Base-by-base conservation (phyloP, 37 sponge, comb jelly and placozoan genomes). In the Amphimedon queenslandica region DNA sequence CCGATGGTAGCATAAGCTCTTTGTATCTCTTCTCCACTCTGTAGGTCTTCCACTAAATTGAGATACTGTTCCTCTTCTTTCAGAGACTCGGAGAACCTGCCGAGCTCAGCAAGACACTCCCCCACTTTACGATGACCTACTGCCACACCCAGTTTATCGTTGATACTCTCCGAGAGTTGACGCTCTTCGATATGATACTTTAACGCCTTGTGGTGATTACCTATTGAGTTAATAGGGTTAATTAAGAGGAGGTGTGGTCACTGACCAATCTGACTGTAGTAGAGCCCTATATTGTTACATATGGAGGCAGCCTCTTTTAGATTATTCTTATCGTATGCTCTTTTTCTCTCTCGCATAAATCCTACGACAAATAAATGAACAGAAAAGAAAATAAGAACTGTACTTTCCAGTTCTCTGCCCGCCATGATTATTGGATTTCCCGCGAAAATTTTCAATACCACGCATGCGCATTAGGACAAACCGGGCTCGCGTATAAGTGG, bases 1-100 rank as follows among this genome's bases (percentile, higher is more conserved):
- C 99, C 99, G 38, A 95, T 60, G 1, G 95, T 98, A 5, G 95
- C 88, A 42, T 86, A 66, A 20, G 96, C 95, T 13, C 99, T 34
- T 80, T 98, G 99, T 74, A 85, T 83, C 73, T 98, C 99, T 30
- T 64, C 64, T 60, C 76, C 60, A 57, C 92, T 73, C 11, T 67
- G 73, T 27, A 83, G 51, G 10, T 79, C 57, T 57, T 63, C 56
- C 8, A 91, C 66, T 20, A 95, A 78, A n/a, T 57, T 0, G 32
- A 98, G 79, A 55, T 95, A 83, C 43, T 66, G 64, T 55, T 79
- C 71, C 55, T 92, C 91, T 41, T 95, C 88, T 24, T 76, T 32
- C 20, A 95, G 13, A 21, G 96, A 96, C 29, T 80, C 69, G 13
- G 72, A 66, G 64, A 84, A 95, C 78, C 84, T 57, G 13, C 89